Evolutionary conservation across 2,113 vertebrate genomes (phyloP).

Genomic region (Ophthalmolycus amberensis): DNA sequence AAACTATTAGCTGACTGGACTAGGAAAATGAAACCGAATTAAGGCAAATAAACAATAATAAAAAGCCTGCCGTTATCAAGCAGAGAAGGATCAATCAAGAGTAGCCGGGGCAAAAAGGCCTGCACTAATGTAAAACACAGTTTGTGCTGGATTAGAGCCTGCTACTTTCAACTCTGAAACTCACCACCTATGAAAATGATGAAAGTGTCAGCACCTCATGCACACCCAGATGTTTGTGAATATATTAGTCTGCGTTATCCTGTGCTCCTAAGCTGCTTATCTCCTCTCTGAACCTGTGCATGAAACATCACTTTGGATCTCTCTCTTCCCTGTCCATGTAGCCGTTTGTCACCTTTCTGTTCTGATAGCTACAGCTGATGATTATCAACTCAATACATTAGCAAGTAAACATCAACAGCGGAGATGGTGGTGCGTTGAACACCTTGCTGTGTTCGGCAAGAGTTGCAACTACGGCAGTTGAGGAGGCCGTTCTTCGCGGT

Average conservation of each 20-base stretch:
- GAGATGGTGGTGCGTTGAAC: not conserved
- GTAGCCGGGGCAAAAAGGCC: constrained; percentile 20
- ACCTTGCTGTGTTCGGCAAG: not conserved
- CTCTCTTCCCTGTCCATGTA: not conserved
- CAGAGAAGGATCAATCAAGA: constrained; percentile 40
- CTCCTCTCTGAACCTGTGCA: constrained; percentile 32
- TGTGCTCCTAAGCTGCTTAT: constrained; percentile 41
- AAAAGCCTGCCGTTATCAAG: constrained; percentile 49
- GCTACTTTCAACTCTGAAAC: constrained; percentile 15
- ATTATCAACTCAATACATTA: constrained; percentile 17
- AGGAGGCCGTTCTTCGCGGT: too few relatives aligned
- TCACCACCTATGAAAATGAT: constrained; percentile 17
- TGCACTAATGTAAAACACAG: constrained; percentile 45
- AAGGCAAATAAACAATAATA: constrained; percentile 73
- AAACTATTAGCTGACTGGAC: constrained; percentile 64
- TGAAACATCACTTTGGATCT: constrained; percentile 25
- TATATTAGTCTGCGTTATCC: constrained; percentile 23
- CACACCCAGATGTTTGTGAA: constrained; percentile 22
- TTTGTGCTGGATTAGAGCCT: constrained; percentile 43
- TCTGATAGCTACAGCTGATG: constrained; percentile 6
- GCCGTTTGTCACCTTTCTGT: not conserved
- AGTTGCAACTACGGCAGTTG: not conserved
- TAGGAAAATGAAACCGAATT: constrained; percentile 71
- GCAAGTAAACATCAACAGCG: not conserved
- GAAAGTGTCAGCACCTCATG: constrained; percentile 24